Conservation (phyloP, 2,797 vertebrate species). For the Smutsia gigantea region DNA sequence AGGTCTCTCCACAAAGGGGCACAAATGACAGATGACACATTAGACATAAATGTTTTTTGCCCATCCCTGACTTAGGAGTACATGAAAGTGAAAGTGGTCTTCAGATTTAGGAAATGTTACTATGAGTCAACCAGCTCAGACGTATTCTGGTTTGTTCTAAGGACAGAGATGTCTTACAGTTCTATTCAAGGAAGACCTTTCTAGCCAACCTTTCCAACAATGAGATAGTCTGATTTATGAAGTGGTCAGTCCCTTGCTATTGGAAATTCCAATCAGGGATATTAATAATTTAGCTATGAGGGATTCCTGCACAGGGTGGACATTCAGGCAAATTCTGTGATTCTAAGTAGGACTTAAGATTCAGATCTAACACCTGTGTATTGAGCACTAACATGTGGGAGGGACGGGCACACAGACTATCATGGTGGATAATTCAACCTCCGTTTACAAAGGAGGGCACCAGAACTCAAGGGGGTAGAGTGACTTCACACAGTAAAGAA, state of each 20-base stretch:
- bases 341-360: not conserved
- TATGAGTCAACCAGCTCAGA: not conserved
- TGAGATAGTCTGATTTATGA: not conserved
- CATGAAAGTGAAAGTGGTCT: not conserved
- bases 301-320: not conserved
- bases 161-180: not conserved
- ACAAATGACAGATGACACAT: not conserved
- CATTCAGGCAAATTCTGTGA: not conserved
- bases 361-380: not conserved
- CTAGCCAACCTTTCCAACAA: not conserved
- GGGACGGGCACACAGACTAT: not conserved
- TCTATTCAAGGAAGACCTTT: not conserved
- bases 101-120: not conserved
- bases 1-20: not conserved
- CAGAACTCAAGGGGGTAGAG: not conserved
- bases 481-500: not conserved
- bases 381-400: not conserved
- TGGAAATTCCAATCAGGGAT: not conserved
- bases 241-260: not conserved
- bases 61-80: not conserved
- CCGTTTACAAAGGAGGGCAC: not conserved
- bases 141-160: not conserved
- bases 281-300: too few species aligned
- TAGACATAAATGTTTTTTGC: not conserved
- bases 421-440: not conserved